Percentiles rank a stretch among this genome's conserved stretches.
These are phyloP conservation scores for Thymelicus lineola DNA, from an alignment of 2,888 invertebrate genomes.

Conservation along the genomic window DNA sequence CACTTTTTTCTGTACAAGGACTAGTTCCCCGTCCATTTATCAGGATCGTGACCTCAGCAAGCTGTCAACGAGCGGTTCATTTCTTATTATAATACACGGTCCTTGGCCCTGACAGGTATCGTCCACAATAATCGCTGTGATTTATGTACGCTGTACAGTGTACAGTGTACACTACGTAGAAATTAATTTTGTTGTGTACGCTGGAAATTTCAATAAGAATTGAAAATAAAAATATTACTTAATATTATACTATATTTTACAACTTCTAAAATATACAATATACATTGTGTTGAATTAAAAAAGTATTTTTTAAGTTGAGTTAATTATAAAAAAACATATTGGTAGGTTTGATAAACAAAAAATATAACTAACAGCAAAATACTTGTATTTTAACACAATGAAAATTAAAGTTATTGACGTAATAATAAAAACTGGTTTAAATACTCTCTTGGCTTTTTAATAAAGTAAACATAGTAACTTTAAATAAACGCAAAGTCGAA, in stretches of 20 bases:
- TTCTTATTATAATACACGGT: conserved; percentile 25
- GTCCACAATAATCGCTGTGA: not conserved
- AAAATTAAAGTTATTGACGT: no score
- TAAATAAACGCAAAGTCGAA: no score
- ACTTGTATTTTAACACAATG: no score
- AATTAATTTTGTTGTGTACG: not conserved
- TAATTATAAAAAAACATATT: no score
- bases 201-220: not conserved
- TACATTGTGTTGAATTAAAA: no score
- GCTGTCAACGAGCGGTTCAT: conserved; percentile 20
- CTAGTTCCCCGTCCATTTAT: conserved; percentile 21
- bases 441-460: no score
- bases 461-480: no score
- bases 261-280: not conserved
- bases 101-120: conserved; percentile 11
- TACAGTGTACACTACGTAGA: not conserved
- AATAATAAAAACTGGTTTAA: no score
- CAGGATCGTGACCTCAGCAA: conserved; percentile 23
- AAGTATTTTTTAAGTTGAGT: no score
- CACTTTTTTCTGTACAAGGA: not conserved
- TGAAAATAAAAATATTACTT: not conserved
- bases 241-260: not conserved
- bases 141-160: not conserved
- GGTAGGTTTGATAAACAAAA: no score
- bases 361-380: no score